phyloP scores from a whole-genome alignment of 1,140 invertebrate genomes.

The Tetragnatha versicolor region DNA sequence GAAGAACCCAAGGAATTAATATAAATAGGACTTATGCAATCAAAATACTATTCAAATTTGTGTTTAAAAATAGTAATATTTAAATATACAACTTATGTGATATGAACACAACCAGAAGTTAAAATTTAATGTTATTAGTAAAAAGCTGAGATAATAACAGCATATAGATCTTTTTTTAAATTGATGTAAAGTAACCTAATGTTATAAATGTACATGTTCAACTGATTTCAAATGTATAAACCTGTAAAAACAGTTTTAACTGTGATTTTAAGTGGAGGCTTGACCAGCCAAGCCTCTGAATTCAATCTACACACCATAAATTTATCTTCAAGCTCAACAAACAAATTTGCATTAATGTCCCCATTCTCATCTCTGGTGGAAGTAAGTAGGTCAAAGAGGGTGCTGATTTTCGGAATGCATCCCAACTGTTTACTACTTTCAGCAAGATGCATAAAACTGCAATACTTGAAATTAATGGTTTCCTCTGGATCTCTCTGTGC shows the following conservation, averaged over 20 bases:
- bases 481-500: neutral
- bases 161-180: no score
- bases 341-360: neutral
- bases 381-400: neutral
- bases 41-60: no score
- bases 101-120: no score
- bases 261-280: neutral
- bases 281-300: conserved; percentile 11
- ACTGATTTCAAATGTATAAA: no score
- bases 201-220: no score
- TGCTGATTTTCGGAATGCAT: neutral
- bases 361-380: neutral
- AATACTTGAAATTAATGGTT: neutral
- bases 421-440: neutral
- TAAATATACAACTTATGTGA: no score
- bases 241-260: conserved; percentile 19
- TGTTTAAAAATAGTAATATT: no score
- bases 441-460: conserved; percentile 1
- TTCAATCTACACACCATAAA: neutral
- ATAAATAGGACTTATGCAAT: no score
- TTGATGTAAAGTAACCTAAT: no score
- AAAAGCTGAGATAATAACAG: no score
- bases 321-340: neutral
- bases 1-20: no score
- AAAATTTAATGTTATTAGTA: no score